These are phyloP conservation scores for Tuta absoluta DNA, from an alignment of 2,888 invertebrate species.

Conservation along the genomic window DNA sequence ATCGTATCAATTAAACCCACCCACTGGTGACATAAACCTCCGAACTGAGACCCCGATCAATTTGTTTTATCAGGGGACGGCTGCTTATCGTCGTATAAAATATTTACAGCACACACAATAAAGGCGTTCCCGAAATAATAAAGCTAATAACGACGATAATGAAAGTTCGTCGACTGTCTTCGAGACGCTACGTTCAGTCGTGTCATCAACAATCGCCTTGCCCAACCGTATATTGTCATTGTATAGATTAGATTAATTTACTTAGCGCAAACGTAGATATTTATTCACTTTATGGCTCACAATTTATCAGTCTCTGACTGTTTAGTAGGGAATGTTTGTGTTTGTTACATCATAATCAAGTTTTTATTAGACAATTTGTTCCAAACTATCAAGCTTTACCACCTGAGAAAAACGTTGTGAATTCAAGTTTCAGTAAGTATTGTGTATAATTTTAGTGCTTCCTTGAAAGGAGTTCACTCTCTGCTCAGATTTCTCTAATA, in stretches of 20 bases:
- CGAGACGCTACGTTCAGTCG: conserved; percentile 36
- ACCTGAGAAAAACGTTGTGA: background rate
- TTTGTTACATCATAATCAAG: conserved; percentile 24
- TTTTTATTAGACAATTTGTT: background rate
- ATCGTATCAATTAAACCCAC: conserved; percentile 69
- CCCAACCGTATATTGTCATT: conserved; percentile 22
- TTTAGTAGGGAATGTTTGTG: conserved; percentile 2
- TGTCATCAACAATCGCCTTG: conserved; percentile 15
- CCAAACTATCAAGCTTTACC: background rate
- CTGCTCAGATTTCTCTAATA: conserved; percentile 23
- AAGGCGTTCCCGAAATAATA: conserved; percentile 71
- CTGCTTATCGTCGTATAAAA: conserved; percentile 73
- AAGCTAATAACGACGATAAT: conserved; percentile 69
- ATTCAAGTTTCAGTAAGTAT: conserved; percentile 4
- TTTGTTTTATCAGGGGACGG: conserved; percentile 72
- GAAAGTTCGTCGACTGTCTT: conserved; percentile 40
- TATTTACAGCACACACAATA: conserved; percentile 79
- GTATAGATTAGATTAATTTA: conserved; percentile 28
- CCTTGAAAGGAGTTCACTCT: conserved; percentile 14
- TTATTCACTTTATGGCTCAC: conserved; percentile 22
- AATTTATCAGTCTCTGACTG: conserved; percentile 20
- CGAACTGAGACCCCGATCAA: conserved; percentile 68
- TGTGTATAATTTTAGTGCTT: background rate
- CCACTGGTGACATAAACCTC: conserved; percentile 68
- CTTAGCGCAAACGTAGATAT: conserved; percentile 24